Percentiles rank a stretch among this genome's conserved stretches.
phyloP scores from a whole-genome alignment of 2,113 vertebrate genomes.

The Dermatemys mawii region DNA sequence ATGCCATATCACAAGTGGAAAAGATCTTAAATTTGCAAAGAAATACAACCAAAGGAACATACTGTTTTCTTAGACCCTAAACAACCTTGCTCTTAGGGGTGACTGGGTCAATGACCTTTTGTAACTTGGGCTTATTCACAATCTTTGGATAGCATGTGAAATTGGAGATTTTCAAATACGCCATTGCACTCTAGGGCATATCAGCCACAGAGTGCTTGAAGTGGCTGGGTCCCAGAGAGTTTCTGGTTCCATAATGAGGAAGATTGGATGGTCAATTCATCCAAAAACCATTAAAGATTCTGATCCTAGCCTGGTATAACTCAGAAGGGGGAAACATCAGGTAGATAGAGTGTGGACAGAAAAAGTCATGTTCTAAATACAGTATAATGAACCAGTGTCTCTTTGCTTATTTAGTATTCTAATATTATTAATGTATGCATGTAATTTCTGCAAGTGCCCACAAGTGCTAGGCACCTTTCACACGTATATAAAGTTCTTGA shows the following conservation, averaged over 20 bases:
- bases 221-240: background rate
- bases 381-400: background rate
- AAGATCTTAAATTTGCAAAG: constrained; percentile 22
- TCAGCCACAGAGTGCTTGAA: background rate
- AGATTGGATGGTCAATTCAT: background rate
- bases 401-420: background rate
- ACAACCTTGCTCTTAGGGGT: constrained; percentile 48
- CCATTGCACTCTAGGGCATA: background rate
- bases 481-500: background rate
- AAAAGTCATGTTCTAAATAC: background rate
- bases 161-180: constrained; percentile 33
- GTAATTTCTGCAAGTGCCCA: background rate
- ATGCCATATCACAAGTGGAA: background rate
- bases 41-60: constrained; percentile 61
- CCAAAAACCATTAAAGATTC: background rate
- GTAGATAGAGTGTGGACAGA: background rate
- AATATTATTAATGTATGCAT: background rate
- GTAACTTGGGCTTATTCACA: constrained; percentile 46
- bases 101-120: constrained; percentile 66
- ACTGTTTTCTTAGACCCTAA: constrained; percentile 64
- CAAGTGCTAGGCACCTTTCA: background rate
- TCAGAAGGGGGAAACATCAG: background rate
- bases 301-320: background rate
- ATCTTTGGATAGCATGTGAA: constrained; percentile 46
- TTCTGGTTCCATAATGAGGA: background rate